A percentile compares a stretch with the other conserved stretches of the same genome.
These are phyloP conservation scores for Ascaphus truei DNA, from an alignment of 2,113 vertebrate genomes.

Conservation along the genomic window DNA sequence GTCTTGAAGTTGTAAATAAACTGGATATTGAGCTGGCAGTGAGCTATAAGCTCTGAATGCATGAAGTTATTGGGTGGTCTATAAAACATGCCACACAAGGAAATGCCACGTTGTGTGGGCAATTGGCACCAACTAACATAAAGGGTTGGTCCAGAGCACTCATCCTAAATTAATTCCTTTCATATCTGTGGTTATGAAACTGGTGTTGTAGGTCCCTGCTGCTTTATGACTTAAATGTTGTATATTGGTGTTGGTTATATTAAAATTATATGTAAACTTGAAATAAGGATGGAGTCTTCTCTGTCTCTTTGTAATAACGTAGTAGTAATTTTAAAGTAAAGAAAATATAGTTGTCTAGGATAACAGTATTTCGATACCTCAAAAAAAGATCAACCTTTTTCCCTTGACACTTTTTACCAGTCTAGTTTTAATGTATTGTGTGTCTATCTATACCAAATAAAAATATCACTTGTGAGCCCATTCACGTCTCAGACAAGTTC, in stretches of 20 bases:
- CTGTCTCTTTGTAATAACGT: neutral
- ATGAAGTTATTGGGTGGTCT: conserved; percentile 19
- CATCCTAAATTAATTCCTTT: conserved; percentile 4
- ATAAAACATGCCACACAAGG: neutral
- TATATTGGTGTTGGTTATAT: conserved; percentile 14
- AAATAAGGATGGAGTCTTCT: neutral
- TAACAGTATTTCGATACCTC: too few species aligned
- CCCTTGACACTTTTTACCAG: too few species aligned
- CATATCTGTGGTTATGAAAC: conserved; percentile 8
- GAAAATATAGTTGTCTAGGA: neutral
- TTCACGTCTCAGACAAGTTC: too few species aligned
- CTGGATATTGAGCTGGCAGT: neutral
- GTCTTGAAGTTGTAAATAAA: neutral
- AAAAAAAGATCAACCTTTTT: too few species aligned
- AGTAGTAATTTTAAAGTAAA: neutral
- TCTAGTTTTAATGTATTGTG: too few species aligned
- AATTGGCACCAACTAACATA: neutral
- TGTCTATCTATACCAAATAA: too few species aligned
- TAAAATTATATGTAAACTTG: neutral
- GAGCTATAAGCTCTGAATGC: neutral
- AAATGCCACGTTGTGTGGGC: conserved; percentile 2
- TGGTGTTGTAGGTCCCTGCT: neutral
- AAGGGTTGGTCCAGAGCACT: conserved; percentile 1
- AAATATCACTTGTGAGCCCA: too few species aligned
- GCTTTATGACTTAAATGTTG: neutral